Conservation (phyloP, 2,888 invertebrate genomes). For the Napeogenes sylphis region DNA sequence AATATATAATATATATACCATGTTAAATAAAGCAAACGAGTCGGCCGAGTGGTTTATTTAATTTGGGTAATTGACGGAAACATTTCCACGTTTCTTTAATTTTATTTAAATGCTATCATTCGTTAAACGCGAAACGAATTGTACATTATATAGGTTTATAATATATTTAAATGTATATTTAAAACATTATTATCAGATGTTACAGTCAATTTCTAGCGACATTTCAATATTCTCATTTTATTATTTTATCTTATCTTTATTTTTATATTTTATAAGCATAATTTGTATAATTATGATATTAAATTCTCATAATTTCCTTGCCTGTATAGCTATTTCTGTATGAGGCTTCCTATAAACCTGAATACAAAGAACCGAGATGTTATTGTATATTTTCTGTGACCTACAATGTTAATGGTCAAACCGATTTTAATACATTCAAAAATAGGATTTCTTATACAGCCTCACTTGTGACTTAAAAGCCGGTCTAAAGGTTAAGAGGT, state of each 20-base stretch:
- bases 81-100: slow-evolving; percentile 41
- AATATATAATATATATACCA: not conserved
- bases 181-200: too few species aligned
- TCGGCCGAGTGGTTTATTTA: slow-evolving; percentile 57
- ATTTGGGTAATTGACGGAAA: slow-evolving; percentile 66
- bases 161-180: too few species aligned
- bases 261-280: too few species aligned
- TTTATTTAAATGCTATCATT: slow-evolving; percentile 3
- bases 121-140: not conserved
- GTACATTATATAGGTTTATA: too few species aligned
- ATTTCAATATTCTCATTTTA: too few species aligned
- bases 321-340: too few species aligned
- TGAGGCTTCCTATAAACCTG: not conserved
- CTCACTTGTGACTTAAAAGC: not conserved
- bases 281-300: too few species aligned
- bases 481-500: not conserved
- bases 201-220: too few species aligned
- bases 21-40: slow-evolving; percentile 35
- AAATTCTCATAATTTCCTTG: too few species aligned
- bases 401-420: not conserved
- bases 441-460: not conserved
- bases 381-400: not conserved
- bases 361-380: not conserved
- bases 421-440: slow-evolving; percentile 1
- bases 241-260: too few species aligned